Conservation (phyloP, 2,888 invertebrate species). For the Monoplex corrugatus region DNA sequence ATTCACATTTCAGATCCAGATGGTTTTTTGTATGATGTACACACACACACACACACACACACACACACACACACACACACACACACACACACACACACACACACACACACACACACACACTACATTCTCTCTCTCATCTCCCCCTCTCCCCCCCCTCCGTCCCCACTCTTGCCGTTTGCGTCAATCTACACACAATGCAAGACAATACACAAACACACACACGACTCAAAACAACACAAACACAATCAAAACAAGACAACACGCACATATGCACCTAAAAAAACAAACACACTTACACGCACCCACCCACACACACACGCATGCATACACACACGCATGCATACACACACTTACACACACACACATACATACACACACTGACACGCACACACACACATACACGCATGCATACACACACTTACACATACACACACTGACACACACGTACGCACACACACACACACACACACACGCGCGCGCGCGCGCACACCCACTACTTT, state of each 20-base stretch:
- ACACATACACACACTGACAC: not conserved
- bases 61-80: not conserved
- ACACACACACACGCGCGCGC: not conserved
- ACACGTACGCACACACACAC: constrained; percentile 1
- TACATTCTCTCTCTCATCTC: not conserved
- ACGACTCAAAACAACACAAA: not conserved
- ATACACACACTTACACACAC: not conserved
- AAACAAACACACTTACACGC: too few species aligned
- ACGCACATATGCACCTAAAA: too few species aligned
- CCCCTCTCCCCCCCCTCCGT: not conserved
- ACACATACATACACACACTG: not conserved
- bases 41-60: not conserved
- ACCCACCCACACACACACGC: too few species aligned
- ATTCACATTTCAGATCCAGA: not conserved
- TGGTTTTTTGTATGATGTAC: too few species aligned
- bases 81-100: not conserved
- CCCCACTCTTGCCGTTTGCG: not conserved
- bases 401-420: not conserved
- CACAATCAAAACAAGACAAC: not conserved
- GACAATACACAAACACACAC: not conserved
- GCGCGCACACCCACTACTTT: not conserved
- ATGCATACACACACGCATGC: too few species aligned
- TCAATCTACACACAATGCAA: not conserved
- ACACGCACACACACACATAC: not conserved
- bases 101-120: not conserved